These are phyloP conservation scores for Anorthoa munda DNA, from an alignment of 2,888 invertebrate genomes.

Conservation along the genomic window DNA sequence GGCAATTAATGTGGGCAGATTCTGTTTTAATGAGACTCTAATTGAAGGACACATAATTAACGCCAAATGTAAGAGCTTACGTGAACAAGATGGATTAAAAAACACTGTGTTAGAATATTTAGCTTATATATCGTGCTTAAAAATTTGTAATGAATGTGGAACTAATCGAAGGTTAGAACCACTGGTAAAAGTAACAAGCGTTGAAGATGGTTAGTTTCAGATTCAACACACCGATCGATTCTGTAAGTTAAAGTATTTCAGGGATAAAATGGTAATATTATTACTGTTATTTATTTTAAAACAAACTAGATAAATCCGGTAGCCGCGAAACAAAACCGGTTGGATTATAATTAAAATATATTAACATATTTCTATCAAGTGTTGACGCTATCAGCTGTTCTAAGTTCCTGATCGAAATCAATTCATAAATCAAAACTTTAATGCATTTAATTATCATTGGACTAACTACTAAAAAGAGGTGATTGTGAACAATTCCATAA, in stretches of 20 bases:
- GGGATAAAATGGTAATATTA: not conserved
- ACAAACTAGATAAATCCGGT: constrained; percentile 9
- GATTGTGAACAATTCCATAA: too few relatives aligned
- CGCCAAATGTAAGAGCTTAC: constrained; percentile 59
- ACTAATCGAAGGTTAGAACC: constrained; percentile 67
- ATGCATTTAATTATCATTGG: not conserved
- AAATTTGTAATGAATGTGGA: constrained; percentile 55
- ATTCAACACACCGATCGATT: constrained; percentile 21
- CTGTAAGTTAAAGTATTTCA: not conserved
- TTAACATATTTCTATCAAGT: constrained; percentile 30
- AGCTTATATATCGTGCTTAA: constrained; percentile 33
- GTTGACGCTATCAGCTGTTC: constrained; percentile 37
- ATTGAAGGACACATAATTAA: constrained; percentile 77
- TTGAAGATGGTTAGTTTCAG: constrained; percentile 52
- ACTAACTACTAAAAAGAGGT: too few relatives aligned
- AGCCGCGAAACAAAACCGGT: constrained; percentile 19
- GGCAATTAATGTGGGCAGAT: constrained; percentile 76
- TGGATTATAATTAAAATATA: constrained; percentile 32
- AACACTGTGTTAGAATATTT: constrained; percentile 46
- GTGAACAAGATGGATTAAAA: constrained; percentile 53
- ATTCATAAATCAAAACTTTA: constrained; percentile 17
- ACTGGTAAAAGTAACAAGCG: constrained; percentile 62
- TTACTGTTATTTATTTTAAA: constrained; percentile 1
- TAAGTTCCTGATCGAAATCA: constrained; percentile 25
- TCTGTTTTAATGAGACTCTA: constrained; percentile 74